Evolutionary conservation across 2,888 invertebrate genomes (phyloP).

Genomic region (Gymnocheta viridis): DNA sequence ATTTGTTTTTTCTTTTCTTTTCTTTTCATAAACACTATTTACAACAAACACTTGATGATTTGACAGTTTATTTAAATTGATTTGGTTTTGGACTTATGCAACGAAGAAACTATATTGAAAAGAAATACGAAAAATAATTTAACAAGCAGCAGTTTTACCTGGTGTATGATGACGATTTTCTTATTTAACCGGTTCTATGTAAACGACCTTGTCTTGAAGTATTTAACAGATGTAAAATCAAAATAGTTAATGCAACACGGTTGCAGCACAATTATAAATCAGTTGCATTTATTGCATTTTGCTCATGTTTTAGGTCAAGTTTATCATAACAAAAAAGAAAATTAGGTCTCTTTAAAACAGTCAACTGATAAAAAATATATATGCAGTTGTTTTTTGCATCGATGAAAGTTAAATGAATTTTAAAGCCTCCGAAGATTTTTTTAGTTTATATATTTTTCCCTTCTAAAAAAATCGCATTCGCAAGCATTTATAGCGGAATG

Average conservation of each 20-base stretch:
- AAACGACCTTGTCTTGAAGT: conserved; percentile 48
- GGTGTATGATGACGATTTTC: background rate
- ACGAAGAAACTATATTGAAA: background rate
- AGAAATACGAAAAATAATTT: background rate
- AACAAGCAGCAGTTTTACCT: background rate
- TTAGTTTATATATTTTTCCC: background rate
- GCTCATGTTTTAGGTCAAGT: conserved; percentile 35
- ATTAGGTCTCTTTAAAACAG: background rate
- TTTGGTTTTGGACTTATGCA: background rate
- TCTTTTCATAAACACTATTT: background rate
- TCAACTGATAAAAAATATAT: background rate
- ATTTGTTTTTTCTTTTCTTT: background rate
- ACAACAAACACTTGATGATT: background rate
- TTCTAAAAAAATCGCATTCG: background rate
- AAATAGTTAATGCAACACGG: background rate
- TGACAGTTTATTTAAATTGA: background rate
- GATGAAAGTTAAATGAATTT: background rate
- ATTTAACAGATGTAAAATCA: background rate
- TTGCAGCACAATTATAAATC: background rate
- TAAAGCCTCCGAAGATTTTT: background rate
- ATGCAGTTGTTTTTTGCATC: background rate
- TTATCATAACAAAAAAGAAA: background rate
- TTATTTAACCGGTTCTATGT: conserved; percentile 41
- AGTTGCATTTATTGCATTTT: background rate
- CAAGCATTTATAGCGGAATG: conserved; percentile 40